Conservation (phyloP, 2,797 vertebrate species). For the Acanthurus tractus region DNA sequence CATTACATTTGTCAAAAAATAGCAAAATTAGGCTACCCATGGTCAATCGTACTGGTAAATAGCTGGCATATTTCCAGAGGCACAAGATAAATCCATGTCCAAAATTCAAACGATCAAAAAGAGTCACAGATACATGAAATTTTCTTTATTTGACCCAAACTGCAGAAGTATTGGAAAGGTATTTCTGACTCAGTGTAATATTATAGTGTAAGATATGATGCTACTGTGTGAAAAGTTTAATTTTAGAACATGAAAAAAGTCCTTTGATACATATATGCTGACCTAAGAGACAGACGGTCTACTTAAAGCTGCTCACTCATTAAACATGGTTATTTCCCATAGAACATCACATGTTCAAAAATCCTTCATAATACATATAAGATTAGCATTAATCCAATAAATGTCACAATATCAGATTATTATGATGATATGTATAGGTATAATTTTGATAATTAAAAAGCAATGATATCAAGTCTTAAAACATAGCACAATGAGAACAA, state of each 20-base stretch:
- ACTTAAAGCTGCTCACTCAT: background rate
- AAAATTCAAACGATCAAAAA: slow-evolving; percentile 48
- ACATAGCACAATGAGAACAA: too few relatives aligned
- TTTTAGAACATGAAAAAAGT: slow-evolving; percentile 40
- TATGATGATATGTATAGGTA: too few relatives aligned
- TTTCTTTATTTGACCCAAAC: slow-evolving; percentile 63
- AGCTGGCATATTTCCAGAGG: slow-evolving; percentile 6
- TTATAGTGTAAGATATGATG: slow-evolving; percentile 57
- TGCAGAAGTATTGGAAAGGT: slow-evolving; percentile 38
- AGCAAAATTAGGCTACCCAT: background rate
- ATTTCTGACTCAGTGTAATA: slow-evolving; percentile 62
- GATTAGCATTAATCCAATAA: too few relatives aligned
- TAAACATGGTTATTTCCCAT: background rate
- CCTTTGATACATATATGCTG: background rate
- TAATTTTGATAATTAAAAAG: too few relatives aligned
- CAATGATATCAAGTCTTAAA: too few relatives aligned
- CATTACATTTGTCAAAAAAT: background rate
- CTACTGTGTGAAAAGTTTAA: slow-evolving; percentile 52
- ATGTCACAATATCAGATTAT: too few relatives aligned
- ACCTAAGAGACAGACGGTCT: background rate
- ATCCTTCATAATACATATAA: too few relatives aligned
- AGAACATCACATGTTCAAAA: background rate
- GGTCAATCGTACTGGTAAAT: slow-evolving; percentile 25
- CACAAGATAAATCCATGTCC: slow-evolving; percentile 32
- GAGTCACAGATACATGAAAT: slow-evolving; percentile 53